Evolutionary conservation across 2,797 vertebrate species (phyloP).

Genomic region (Ficedula albicollis): DNA sequence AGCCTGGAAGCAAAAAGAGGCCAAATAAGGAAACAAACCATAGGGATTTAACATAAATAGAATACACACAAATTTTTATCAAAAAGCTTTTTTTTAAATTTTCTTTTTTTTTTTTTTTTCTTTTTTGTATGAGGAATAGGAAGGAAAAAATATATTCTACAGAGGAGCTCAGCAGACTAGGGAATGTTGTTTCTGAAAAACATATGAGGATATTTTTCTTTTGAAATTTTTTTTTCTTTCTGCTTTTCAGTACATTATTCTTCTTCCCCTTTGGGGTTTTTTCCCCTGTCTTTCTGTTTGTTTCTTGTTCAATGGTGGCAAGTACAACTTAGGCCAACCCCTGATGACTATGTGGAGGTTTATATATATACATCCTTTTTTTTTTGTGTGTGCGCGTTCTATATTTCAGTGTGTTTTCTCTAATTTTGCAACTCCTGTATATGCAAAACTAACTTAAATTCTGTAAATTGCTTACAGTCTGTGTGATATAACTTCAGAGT

Average conservation of each 20-base stretch:
- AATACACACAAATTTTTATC: neutral
- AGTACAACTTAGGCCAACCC: constrained; percentile 64
- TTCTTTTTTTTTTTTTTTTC: neutral
- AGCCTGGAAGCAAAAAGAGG: constrained; percentile 43
- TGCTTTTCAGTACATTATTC: neutral
- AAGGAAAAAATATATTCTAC: neutral
- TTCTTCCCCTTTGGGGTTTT: neutral
- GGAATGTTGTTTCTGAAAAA: neutral
- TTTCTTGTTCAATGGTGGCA: constrained; percentile 53
- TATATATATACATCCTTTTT: constrained; percentile 62
- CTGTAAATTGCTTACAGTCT: constrained; percentile 80
- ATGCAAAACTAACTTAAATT: constrained; percentile 74
- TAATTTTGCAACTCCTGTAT: constrained; percentile 77
- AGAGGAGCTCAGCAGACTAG: neutral
- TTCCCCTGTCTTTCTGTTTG: neutral
- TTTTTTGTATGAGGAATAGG: neutral
- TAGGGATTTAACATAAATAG: neutral
- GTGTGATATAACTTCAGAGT: constrained; percentile 74
- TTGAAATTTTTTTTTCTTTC: neutral
- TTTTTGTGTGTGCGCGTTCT: constrained; percentile 40
- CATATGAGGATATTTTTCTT: neutral
- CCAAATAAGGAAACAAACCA: constrained; percentile 17
- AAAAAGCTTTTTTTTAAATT: neutral
- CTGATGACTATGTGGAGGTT: constrained; percentile 66
- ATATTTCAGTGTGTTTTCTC: constrained; percentile 75